Evolutionary conservation across 1,140 invertebrate species (phyloP).

Genomic region (Psix sp.): DNA sequence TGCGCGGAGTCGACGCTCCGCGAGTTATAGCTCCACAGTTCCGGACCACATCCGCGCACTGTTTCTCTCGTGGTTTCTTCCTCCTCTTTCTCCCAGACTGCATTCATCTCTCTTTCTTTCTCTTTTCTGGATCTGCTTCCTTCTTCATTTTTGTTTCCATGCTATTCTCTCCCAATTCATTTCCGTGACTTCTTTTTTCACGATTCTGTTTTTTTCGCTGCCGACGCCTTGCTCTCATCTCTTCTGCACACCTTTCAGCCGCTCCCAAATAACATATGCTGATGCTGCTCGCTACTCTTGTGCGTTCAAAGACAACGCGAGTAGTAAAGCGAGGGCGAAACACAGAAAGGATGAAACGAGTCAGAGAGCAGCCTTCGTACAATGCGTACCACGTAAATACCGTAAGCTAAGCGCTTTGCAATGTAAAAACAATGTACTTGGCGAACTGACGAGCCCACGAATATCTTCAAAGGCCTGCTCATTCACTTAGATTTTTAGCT

Average conservation of each 20-base stretch:
- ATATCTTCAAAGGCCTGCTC: constrained; percentile 23
- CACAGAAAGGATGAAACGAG: constrained; percentile 21
- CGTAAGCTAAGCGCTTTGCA: constrained; percentile 46
- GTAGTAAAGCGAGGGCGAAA: constrained; percentile 34
- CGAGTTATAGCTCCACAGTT: constrained; percentile 53
- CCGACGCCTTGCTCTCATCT: too few relatives aligned
- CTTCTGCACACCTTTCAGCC: constrained; percentile 40
- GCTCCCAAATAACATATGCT: constrained; percentile 45
- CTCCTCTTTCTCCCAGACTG: constrained; percentile 18
- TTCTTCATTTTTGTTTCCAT: constrained; percentile 7
- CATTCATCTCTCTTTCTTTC: constrained; percentile 37
- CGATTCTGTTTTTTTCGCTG: constrained; percentile 7
- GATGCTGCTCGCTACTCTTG: constrained; percentile 40
- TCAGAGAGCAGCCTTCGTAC: constrained; percentile 22
- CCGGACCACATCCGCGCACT: constrained; percentile 47
- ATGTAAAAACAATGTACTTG: constrained; percentile 49
- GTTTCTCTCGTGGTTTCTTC: constrained; percentile 46
- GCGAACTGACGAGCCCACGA: constrained; percentile 25
- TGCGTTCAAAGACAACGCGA: constrained; percentile 30
- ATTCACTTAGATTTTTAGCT: constrained; percentile 6
- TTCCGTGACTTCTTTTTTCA: not conserved
- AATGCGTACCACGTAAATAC: constrained; percentile 37
- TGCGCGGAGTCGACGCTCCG: constrained; percentile 31
- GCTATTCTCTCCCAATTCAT: constrained; percentile 10
- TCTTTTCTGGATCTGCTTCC: constrained; percentile 25